phyloP scores from a whole-genome alignment of 2,797 vertebrate genomes.

The Macrochelys suwanniensis region DNA sequence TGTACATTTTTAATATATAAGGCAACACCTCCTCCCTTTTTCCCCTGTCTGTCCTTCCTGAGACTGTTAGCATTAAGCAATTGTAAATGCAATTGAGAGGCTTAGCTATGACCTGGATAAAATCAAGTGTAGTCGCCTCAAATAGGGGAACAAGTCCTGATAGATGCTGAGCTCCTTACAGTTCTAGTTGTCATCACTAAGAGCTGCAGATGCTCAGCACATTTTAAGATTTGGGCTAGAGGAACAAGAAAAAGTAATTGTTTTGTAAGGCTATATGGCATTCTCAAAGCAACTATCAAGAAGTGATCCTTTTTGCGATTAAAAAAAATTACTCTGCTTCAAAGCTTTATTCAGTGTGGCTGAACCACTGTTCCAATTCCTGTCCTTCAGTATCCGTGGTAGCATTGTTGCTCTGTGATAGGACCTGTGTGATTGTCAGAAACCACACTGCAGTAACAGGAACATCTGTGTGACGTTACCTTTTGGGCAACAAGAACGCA shows the following conservation, averaged over 20 bases:
- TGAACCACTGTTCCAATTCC: neutral
- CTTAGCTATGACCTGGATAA: neutral
- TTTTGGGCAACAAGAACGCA: constrained; percentile 34
- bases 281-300: neutral
- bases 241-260: neutral
- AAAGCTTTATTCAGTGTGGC: neutral
- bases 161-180: neutral
- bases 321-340: neutral
- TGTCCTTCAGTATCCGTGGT: accelerated
- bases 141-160: neutral
- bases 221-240: accelerated
- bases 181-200: neutral
- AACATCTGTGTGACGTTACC: constrained; percentile 45
- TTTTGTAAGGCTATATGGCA: accelerated
- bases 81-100: neutral
- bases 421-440: neutral
- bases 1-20: too few relatives aligned
- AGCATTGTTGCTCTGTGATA: neutral
- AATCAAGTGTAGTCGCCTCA: neutral
- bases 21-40: too few relatives aligned
- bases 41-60: neutral
- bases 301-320: neutral
- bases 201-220: neutral
- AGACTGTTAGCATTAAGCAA: neutral
- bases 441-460: constrained; percentile 34